A percentile compares a stretch with the other conserved stretches of the same genome.
Evolutionary conservation across 2,797 vertebrate genomes (phyloP).

Genomic region (Oreochromis mossambicus): DNA sequence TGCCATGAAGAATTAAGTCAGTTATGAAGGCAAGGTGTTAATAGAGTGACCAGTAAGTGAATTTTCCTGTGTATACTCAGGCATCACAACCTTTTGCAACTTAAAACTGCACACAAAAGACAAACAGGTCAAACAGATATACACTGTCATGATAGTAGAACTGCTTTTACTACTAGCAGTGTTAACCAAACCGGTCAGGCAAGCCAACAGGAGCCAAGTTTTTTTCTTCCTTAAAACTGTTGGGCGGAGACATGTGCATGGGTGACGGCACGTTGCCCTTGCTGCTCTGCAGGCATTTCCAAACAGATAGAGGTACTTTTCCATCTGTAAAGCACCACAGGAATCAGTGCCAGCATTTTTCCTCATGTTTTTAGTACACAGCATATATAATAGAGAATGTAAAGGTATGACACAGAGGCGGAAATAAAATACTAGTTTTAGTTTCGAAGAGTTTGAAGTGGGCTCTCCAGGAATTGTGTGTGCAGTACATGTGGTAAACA

Average conservation of each 20-base stretch:
- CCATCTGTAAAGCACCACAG: constrained; percentile 5
- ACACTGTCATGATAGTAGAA: neutral
- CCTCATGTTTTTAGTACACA: constrained; percentile 2
- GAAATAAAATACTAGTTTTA: constrained; percentile 12
- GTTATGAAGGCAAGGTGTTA: neutral
- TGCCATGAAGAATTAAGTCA: neutral
- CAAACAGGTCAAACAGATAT: neutral
- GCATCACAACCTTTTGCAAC: neutral
- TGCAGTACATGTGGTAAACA: neutral
- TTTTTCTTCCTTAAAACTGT: constrained; percentile 12
- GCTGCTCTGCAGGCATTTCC: constrained; percentile 29
- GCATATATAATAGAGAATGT: neutral
- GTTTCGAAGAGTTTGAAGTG: neutral
- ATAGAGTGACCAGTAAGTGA: neutral
- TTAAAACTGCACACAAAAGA: neutral
- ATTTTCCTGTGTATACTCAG: neutral
- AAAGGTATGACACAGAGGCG: neutral
- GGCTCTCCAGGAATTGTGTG: neutral
- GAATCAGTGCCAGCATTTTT: constrained; percentile 39
- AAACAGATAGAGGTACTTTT: constrained; percentile 44
- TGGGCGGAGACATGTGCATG: constrained; percentile 40
- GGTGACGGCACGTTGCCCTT: neutral
- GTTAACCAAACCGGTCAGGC: constrained; percentile 40
- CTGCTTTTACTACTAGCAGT: neutral
- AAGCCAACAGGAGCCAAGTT: constrained; percentile 3